Evolutionary conservation across 2,797 vertebrate genomes (phyloP).

Genomic region (Balearica regulorum): DNA sequence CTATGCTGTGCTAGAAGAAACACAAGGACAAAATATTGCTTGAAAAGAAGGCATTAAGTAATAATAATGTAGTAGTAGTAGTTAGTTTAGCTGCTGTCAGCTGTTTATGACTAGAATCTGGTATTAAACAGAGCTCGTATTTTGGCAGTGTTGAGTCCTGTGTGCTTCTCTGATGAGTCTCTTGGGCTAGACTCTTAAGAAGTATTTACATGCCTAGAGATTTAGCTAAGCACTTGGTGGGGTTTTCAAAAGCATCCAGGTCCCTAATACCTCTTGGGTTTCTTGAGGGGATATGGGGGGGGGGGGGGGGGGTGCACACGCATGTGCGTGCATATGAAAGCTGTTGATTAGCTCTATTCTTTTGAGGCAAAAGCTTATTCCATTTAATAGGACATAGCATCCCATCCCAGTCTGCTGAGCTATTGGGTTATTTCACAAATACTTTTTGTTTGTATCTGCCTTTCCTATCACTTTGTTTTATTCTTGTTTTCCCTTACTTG

Average conservation of each 20-base stretch:
- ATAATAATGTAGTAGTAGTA: not conserved
- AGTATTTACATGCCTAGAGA: slow-evolving; percentile 37
- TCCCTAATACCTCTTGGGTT: not conserved
- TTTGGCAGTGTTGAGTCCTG: not conserved
- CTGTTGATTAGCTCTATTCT: not conserved
- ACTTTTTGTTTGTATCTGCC: not conserved
- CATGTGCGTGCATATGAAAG: fast-evolving
- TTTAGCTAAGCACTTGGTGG: not conserved
- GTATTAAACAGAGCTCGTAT: not conserved
- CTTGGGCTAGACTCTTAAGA: not conserved
- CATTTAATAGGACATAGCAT: not conserved
- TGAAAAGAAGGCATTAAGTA: not conserved
- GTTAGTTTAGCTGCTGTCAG: not conserved
- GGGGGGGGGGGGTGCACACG: too few relatives aligned
- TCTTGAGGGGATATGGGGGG: not conserved
- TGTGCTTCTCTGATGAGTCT: slow-evolving; percentile 11
- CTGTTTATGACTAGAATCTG: slow-evolving; percentile 16
- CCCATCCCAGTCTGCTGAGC: not conserved
- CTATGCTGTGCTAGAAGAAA: not conserved
- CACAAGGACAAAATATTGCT: not conserved
- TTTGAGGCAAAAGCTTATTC: not conserved
- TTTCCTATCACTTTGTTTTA: not conserved
- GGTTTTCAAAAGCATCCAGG: not conserved
- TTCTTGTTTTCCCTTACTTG: not conserved
- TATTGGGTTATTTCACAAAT: not conserved